Conservation (phyloP, 2,797 vertebrate species). For the Borostomias antarcticus region DNA sequence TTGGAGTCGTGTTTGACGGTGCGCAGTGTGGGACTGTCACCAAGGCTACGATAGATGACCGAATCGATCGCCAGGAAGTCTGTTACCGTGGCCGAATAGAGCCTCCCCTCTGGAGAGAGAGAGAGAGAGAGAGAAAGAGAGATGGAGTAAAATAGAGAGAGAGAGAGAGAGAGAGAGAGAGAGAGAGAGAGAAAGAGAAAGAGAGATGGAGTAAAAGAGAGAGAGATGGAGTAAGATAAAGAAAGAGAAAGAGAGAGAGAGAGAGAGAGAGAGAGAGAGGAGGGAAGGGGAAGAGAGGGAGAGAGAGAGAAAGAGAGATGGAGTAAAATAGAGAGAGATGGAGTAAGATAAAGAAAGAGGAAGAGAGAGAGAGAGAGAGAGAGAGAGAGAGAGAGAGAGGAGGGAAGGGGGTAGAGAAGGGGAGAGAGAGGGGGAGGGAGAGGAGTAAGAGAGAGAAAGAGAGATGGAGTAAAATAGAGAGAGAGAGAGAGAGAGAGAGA, state of each 20-base stretch:
- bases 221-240: constrained; percentile 14
- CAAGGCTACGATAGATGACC: constrained; percentile 98
- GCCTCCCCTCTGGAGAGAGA: constrained; percentile 87
- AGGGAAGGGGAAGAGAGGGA: neutral
- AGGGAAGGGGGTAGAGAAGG: too few relatives aligned
- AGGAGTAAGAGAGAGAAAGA: constrained; percentile 5
- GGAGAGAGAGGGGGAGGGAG: constrained; percentile 13
- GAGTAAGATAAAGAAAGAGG: constrained; percentile 18
- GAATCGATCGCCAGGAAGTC: constrained; percentile 98
- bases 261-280: constrained; percentile 29
- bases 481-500: constrained; percentile 34
- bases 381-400: neutral
- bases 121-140: constrained; percentile 20
- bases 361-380: constrained; percentile 32
- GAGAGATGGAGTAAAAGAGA: constrained; percentile 5
- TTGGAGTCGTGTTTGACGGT: constrained; percentile 99
- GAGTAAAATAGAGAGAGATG: too few relatives aligned
- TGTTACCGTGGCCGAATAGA: constrained; percentile 98
- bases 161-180: constrained; percentile 40
- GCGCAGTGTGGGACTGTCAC: constrained; percentile 95
- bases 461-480: constrained; percentile 19
- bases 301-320: neutral
- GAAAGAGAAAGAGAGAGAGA: neutral
- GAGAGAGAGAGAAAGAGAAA: constrained; percentile 14
- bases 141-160: too few relatives aligned